phyloP scores from a whole-genome alignment of 2,888 invertebrate genomes.

The Ormyrus pomaceus region DNA sequence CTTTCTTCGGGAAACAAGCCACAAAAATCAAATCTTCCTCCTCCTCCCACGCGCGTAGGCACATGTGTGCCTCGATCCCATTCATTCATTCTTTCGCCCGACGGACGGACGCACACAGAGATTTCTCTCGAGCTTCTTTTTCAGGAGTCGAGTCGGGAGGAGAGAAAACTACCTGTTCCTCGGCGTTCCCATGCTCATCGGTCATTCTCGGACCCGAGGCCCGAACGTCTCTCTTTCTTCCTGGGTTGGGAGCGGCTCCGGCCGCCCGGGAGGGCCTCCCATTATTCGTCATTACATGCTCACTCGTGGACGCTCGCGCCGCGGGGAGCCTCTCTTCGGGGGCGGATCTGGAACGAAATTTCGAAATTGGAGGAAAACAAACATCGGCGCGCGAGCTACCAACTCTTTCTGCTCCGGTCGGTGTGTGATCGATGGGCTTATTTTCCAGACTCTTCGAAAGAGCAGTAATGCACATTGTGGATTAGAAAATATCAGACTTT shows the following conservation, averaged over 20 bases:
- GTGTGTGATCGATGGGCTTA: too few relatives aligned
- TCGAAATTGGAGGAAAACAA: conserved; percentile 33
- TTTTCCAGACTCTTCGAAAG: too few relatives aligned
- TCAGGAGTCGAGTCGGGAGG: conserved; percentile 25
- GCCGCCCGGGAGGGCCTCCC: conserved; percentile 64
- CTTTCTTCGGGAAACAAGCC: conserved; percentile 49
- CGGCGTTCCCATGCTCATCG: conserved; percentile 66
- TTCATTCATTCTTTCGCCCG: neutral
- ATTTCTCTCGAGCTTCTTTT: neutral
- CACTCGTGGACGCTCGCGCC: conserved; percentile 69
- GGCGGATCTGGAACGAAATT: conserved; percentile 41
- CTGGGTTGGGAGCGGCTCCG: neutral
- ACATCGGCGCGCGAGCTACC: neutral
- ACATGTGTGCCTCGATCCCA: conserved; percentile 8
- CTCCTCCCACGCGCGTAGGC: conserved; percentile 31
- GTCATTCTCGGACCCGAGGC: conserved; percentile 66
- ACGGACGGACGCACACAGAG: conserved; percentile 22
- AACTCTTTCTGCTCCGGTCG: too few relatives aligned
- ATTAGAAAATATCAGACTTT: too few relatives aligned
- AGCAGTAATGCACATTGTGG: too few relatives aligned
- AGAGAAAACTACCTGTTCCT: conserved; percentile 67
- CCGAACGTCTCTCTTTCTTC: conserved; percentile 25
- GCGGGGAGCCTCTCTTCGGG: neutral
- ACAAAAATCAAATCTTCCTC: conserved; percentile 42
- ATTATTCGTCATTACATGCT: conserved; percentile 74